Base-by-base conservation (phyloP, 2,888 invertebrate genomes). In the Synergus itoensis region DNA sequence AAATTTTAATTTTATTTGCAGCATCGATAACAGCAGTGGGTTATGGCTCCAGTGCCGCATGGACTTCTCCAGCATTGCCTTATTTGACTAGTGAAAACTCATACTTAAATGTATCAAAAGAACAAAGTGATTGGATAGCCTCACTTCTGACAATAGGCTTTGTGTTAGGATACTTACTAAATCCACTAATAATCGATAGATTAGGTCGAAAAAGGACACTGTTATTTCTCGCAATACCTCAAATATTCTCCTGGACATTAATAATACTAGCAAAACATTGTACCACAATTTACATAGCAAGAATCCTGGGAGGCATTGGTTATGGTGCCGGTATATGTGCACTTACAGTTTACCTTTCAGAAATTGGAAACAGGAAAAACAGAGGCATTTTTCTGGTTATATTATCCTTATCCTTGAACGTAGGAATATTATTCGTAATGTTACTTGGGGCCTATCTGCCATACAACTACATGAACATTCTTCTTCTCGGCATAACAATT, bases 381-480 rank as follows among this genome's bases (percentile, higher is more conserved):
- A 90, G 95, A 43, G 95, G 95, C 0, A 91, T 94, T 36, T 88
- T 95, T 4, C 94, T 94, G 1, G 93, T 94, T 0, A 92, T 94
- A 16, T 92, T 93, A n/a, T 93, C 93, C 69, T 83, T 93, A 80
- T 93, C 93, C 53, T 92, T 93, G 65, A 93, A 93, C 80, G 86
- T 93, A 9, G 92, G 92, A 1, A 87, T 90, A 80, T 89, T 89
- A 41, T 91, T 90, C 1, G 82, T 86, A 0, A 84, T 93, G 11
- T 7, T 69, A 4, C 16, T 69, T 14, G 93, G 93, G 0, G 92
- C 93, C 4, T 92, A 92, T 78, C 87, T 93, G 0, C 89, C 92
- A 4, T 95, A 94, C 90, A 88, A 91, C 62, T 89, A 90, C 45
- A 87, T 95, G 12, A 94, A 94, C 8, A 87, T 93, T 5, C 86